A percentile compares a stretch with the other conserved stretches of the same genome.
phyloP scores from a whole-genome alignment of 2,113 vertebrate genomes.

The Rhea americana region DNA sequence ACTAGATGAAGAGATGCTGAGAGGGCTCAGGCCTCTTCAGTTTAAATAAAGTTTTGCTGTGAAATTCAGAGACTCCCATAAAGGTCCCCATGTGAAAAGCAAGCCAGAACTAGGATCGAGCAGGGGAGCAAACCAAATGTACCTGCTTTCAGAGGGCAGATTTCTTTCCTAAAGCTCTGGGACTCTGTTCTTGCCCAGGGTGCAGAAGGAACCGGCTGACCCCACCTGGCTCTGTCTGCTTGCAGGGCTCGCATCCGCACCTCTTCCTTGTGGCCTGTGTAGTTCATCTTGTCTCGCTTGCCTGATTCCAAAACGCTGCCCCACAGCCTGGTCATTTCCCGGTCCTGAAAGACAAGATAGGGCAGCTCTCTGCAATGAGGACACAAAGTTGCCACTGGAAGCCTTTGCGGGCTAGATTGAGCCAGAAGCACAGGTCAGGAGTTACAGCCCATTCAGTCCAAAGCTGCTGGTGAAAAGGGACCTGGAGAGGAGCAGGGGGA shows the following conservation, averaged over 20 bases:
- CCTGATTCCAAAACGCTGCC: slow-evolving; percentile 36
- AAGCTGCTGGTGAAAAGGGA: not conserved
- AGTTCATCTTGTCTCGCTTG: slow-evolving; percentile 62
- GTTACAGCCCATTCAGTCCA: not conserved
- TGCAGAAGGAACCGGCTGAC: slow-evolving; percentile 25
- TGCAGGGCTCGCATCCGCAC: not conserved
- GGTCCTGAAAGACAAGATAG: slow-evolving; percentile 56
- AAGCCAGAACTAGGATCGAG: slow-evolving; percentile 3
- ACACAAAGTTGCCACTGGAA: not conserved
- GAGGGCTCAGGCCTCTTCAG: not conserved
- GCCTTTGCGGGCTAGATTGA: not conserved
- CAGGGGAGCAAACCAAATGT: not conserved
- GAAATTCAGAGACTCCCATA: not conserved
- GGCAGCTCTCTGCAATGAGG: not conserved
- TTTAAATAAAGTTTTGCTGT: not conserved
- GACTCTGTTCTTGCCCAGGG: slow-evolving; percentile 51
- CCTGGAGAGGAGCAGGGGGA: not conserved
- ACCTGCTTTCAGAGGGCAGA: slow-evolving; percentile 49
- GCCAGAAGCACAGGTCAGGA: not conserved
- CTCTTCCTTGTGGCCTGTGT: slow-evolving; percentile 51
- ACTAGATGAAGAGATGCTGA: not conserved
- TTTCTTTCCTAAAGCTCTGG: slow-evolving; percentile 40
- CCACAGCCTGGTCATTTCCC: slow-evolving; percentile 56
- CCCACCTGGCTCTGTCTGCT: slow-evolving; percentile 58
- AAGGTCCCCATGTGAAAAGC: not conserved